Base-by-base conservation (phyloP, 2,113 vertebrate species). In the Marmota flaviventris region DNA sequence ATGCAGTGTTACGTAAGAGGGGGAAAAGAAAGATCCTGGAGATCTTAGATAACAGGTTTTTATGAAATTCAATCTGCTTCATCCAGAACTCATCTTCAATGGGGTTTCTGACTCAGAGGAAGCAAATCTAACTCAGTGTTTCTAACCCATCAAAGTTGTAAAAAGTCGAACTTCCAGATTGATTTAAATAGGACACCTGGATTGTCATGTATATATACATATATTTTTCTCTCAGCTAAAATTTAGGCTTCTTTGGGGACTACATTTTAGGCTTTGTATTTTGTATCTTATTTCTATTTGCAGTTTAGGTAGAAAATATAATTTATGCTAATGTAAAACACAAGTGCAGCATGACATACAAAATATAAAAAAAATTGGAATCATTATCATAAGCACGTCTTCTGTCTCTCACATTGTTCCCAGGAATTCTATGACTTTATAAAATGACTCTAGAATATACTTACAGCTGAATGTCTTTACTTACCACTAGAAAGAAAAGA, bases 391-490 rank as follows among this genome's bases (percentile, higher is more conserved):
- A 81, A 78, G 5, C 45, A 78, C 24, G 78, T n/a, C 27, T 45
- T n/a, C 8, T 37, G 2, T 67, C 12, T 82, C 29, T 92, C 87
- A 70, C 5, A 75, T 76, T 45, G 12, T 79, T 2, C 14, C 5
- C 10, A 61, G 2, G 13, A 85, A 85, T 82, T 91, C 39, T 11
- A 8, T 42, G 14, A 29, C 53, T 13, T 53, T 42, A 24, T n/a
- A 75, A 14, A 7, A 39, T 0, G 78, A 14, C 39, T 89, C 17
- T 86, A 18, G 9, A 85, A 58, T 78, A 16, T 27, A 53, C 56
- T 93, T 96, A 45, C 9, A 70, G 25, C 17, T 70, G 42, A 91
- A 69, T 53, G 3, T 82, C n/a, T 93, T 95, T 56, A 72, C 37
- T 93, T 65, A 75, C 12, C 69, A 84, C 18, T 22, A 37, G 42